Evolutionary conservation across 2,797 vertebrate genomes (phyloP).

Genomic region (Crenuchus spilurus): DNA sequence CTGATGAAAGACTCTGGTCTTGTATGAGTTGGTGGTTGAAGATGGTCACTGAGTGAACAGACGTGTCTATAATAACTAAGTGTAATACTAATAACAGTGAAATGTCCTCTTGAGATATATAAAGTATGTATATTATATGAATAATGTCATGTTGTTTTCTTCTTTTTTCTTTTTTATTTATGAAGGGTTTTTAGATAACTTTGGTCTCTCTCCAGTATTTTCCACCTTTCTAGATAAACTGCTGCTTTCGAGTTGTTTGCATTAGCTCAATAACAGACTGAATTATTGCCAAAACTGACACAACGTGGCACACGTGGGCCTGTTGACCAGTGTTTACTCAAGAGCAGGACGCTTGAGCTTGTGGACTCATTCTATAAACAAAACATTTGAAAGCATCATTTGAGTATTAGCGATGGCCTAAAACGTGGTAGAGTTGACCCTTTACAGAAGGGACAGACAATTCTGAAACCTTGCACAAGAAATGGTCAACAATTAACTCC

Average conservation of each 20-base stretch:
- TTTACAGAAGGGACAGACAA: too few relatives aligned
- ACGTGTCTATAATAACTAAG: too few relatives aligned
- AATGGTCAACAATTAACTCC: slow-evolving; percentile 31
- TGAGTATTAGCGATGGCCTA: neutral
- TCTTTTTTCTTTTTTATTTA: too few relatives aligned
- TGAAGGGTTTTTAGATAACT: too few relatives aligned
- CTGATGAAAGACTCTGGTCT: too few relatives aligned
- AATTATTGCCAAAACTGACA: neutral
- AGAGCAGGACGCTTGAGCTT: slow-evolving; percentile 3
- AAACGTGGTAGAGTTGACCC: neutral
- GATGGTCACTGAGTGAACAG: too few relatives aligned
- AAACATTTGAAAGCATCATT: neutral
- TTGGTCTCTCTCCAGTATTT: neutral
- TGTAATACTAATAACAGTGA: too few relatives aligned
- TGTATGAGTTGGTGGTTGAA: too few relatives aligned
- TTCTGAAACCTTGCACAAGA: neutral
- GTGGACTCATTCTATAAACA: slow-evolving; percentile 30
- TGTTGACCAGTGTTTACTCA: slow-evolving; percentile 30
- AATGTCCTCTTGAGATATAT: too few relatives aligned
- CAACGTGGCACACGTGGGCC: slow-evolving; percentile 6
- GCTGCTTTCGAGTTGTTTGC: slow-evolving; percentile 14
- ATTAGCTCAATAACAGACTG: neutral
- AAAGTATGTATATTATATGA: too few relatives aligned
- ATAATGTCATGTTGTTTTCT: too few relatives aligned
- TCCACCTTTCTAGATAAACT: neutral